Percentiles rank a stretch among this genome's conserved stretches.
These are phyloP conservation scores for Forbesichthys papilliferus DNA, from an alignment of 2,113 vertebrate species.

Conservation along the genomic window DNA sequence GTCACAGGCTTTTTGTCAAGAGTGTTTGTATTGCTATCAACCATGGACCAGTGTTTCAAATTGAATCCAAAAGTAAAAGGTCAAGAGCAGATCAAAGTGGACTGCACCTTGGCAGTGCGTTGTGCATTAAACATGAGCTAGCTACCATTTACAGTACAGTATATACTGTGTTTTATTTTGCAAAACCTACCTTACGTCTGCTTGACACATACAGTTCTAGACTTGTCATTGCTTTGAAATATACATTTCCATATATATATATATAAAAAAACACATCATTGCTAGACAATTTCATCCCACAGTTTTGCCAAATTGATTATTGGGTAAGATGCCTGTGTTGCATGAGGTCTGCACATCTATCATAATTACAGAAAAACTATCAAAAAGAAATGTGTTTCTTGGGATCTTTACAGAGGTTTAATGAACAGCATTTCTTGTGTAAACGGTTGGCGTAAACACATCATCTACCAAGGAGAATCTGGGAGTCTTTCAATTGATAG, in stretches of 20 bases:
- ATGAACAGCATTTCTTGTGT: constrained; percentile 34
- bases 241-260: neutral
- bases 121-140: too few relatives aligned
- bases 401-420: constrained; percentile 69
- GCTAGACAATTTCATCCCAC: neutral
- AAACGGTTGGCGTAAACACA: constrained; percentile 35
- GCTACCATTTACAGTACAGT: too few relatives aligned
- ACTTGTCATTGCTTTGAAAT: too few relatives aligned
- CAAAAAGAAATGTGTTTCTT: constrained; percentile 77
- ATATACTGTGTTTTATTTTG: too few relatives aligned
- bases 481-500: constrained; percentile 2
- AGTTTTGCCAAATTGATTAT: constrained; percentile 36
- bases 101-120: too few relatives aligned
- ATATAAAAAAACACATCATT: neutral
- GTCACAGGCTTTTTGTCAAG: constrained; percentile 8
- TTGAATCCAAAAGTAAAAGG: constrained; percentile 1
- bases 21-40: neutral
- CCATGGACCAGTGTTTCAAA: constrained; percentile 1
- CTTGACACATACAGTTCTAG: too few relatives aligned
- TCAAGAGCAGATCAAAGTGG: neutral
- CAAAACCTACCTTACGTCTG: neutral
- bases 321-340: constrained; percentile 26
- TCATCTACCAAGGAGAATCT: constrained; percentile 31
- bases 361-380: constrained; percentile 77
- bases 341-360: constrained; percentile 74